phyloP scores from a whole-genome alignment of 2,113 vertebrate species.

The Pluvianellus socialis region DNA sequence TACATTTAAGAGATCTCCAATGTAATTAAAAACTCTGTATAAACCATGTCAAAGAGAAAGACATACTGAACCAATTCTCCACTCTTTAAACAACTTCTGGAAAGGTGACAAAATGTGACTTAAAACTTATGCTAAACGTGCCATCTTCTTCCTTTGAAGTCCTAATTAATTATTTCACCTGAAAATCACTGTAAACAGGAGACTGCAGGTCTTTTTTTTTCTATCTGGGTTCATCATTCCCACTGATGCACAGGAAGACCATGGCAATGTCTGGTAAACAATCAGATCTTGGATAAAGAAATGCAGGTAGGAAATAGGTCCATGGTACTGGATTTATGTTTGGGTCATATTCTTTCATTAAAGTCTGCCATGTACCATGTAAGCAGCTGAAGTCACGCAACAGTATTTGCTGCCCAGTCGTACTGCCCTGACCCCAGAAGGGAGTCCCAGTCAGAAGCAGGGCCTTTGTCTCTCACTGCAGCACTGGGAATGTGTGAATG shows the following conservation, averaged over 20 bases:
- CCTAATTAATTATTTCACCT: constrained; percentile 9
- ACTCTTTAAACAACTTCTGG: not conserved
- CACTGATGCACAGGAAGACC: not conserved
- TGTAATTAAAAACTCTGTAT: constrained; percentile 30
- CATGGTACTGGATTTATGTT: not conserved
- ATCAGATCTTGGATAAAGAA: not conserved
- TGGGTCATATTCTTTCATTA: not conserved
- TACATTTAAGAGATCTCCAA: constrained; percentile 16
- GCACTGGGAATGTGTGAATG: not conserved
- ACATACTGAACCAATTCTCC: not conserved
- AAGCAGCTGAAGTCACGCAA: not conserved
- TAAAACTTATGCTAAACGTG: not conserved
- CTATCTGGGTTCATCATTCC: not conserved
- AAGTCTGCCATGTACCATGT: not conserved
- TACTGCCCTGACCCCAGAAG: not conserved
- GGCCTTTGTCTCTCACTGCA: not conserved
- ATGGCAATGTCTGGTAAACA: not conserved
- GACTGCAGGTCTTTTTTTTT: not conserved
- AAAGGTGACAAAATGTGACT: constrained; percentile 15
- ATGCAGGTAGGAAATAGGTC: not conserved
- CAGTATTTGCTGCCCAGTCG: fast-evolving
- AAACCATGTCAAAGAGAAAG: constrained; percentile 10
- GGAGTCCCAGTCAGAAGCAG: fast-evolving
- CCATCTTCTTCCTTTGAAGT: not conserved
- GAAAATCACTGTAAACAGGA: not conserved